These are phyloP conservation scores for Pecten maximus DNA, from an alignment of 2,888 invertebrate genomes.

Conservation along the genomic window DNA sequence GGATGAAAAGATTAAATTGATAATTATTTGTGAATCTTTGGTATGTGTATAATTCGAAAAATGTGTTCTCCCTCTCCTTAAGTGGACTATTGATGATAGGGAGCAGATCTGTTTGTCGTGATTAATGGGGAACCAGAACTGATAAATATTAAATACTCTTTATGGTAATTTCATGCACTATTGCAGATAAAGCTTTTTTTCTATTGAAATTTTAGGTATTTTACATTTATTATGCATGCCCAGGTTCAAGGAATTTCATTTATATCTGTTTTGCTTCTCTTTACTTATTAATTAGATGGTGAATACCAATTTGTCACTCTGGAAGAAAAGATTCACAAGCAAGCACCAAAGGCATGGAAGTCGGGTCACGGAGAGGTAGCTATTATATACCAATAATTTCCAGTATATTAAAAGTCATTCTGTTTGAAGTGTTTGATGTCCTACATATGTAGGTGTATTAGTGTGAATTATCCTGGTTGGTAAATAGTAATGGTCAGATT, in stretches of 20 bases:
- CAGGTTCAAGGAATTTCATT: background rate
- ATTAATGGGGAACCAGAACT: background rate
- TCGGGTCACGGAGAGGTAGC: constrained; percentile 86
- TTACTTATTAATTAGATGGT: constrained; percentile 92
- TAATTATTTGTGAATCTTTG: background rate
- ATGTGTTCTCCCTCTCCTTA: background rate
- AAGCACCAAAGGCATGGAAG: constrained; percentile 98
- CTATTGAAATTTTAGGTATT: background rate
- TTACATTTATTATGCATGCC: background rate
- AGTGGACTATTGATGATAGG: background rate
- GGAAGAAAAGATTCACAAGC: constrained; percentile 97
- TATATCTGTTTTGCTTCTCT: background rate
- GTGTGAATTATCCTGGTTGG: background rate
- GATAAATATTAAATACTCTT: constrained; percentile 13
- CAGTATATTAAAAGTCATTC: background rate
- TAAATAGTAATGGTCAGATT: background rate
- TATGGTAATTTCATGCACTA: constrained; percentile 13
- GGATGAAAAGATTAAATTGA: background rate
- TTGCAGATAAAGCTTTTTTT: constrained; percentile 18
- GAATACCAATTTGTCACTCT: constrained; percentile 97
- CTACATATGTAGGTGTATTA: background rate
- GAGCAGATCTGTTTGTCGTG: background rate
- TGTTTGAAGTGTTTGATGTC: background rate
- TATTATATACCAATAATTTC: constrained; percentile 6
- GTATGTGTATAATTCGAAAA: background rate